These are phyloP conservation scores for Poliocrania exsul DNA, from an alignment of 2,797 vertebrate species.

Conservation along the genomic window DNA sequence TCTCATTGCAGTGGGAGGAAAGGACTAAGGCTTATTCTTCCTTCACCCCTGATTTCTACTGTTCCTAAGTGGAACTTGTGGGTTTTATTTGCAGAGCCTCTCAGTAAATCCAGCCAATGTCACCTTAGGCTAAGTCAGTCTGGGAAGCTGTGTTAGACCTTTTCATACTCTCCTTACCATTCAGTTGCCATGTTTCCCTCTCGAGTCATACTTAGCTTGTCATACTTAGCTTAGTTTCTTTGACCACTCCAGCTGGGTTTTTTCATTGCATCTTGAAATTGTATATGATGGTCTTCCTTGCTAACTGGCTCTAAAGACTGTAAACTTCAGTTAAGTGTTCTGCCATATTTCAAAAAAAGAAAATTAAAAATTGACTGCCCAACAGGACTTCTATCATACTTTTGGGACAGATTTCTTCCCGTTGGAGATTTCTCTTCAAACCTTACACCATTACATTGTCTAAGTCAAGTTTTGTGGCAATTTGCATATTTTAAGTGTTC, in stretches of 20 bases:
- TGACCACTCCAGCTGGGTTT: slow-evolving; percentile 41
- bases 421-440: slow-evolving; percentile 13
- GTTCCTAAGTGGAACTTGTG: not conserved
- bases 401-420: slow-evolving; percentile 6
- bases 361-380: not conserved
- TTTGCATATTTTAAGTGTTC: slow-evolving; percentile 5
- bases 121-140: slow-evolving; percentile 46
- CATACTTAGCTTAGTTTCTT: too few relatives aligned
- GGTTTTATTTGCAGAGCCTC: not conserved
- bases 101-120: slow-evolving; percentile 25
- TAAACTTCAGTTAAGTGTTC: slow-evolving; percentile 44
- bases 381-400: not conserved
- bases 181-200: slow-evolving; percentile 58
- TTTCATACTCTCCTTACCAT: slow-evolving; percentile 50
- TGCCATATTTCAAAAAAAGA: not conserved
- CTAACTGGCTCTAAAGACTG: slow-evolving; percentile 42
- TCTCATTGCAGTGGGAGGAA: not conserved
- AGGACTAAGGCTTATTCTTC: not conserved
- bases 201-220: slow-evolving; percentile 62
- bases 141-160: slow-evolving; percentile 57
- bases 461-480: slow-evolving; percentile 4
- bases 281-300: slow-evolving; percentile 34
- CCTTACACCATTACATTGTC: not conserved
- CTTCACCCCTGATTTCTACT: not conserved
- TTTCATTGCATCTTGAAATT: slow-evolving; percentile 66